Evolutionary conservation across 1,140 invertebrate genomes (phyloP).

Genomic region (Lethocerus indicus): DNA sequence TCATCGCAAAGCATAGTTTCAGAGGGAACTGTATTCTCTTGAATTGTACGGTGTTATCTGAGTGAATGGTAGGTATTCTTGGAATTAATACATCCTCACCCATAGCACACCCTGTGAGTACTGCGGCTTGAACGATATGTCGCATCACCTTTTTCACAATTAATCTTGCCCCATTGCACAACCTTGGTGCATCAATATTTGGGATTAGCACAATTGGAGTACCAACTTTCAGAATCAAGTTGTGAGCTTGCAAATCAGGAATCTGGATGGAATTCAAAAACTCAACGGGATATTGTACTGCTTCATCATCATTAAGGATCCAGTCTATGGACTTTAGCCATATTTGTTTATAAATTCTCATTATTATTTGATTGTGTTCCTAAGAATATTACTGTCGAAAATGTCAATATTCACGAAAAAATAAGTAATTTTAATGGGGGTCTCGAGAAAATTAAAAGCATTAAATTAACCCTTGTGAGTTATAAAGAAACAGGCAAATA

Average conservation of each 20-base stretch:
- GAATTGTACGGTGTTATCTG: constrained; percentile 13
- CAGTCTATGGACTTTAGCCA: constrained; percentile 23
- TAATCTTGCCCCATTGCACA: constrained; percentile 21
- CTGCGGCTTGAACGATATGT: constrained; percentile 19
- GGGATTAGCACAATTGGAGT: constrained; percentile 24
- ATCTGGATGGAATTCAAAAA: constrained; percentile 20
- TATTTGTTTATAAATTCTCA: too few relatives aligned
- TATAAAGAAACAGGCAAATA: too few relatives aligned
- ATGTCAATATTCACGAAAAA: too few relatives aligned
- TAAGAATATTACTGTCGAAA: too few relatives aligned
- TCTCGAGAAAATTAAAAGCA: too few relatives aligned
- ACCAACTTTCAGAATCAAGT: constrained; percentile 16
- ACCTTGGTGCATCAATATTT: constrained; percentile 22
- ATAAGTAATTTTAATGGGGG: too few relatives aligned
- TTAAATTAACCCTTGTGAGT: too few relatives aligned
- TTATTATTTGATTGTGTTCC: too few relatives aligned
- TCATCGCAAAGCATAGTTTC: constrained; percentile 26
- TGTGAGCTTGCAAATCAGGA: constrained; percentile 15
- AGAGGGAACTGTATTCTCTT: constrained; percentile 21
- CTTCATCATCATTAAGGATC: constrained; percentile 20
- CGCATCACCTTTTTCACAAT: constrained; percentile 17
- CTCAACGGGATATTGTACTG: constrained; percentile 23
- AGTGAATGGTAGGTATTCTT: constrained; percentile 10
- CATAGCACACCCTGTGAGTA: constrained; percentile 9
- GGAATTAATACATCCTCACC: constrained; percentile 10